A percentile compares a stretch with the other conserved stretches of the same genome.
phyloP scores from a whole-genome alignment of 2,888 invertebrate genomes.

The Synergus laeviventris region DNA sequence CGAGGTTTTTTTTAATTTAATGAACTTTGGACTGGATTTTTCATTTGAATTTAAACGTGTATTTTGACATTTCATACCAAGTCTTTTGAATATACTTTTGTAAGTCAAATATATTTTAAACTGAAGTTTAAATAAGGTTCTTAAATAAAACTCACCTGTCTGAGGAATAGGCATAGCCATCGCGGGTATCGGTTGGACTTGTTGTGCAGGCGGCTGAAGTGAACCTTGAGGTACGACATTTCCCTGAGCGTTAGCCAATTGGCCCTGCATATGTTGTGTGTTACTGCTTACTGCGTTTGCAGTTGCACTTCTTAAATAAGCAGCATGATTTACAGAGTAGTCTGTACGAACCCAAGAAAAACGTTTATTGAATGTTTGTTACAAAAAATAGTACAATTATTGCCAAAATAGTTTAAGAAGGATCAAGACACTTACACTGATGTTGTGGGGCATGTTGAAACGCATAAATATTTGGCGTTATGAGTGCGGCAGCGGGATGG shows the following conservation, averaged over 20 bases:
- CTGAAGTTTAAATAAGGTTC: constrained; percentile 38
- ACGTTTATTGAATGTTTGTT: background rate
- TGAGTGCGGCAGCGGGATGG: constrained; percentile 52
- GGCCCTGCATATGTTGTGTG: constrained; percentile 68
- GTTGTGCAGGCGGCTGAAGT: constrained; percentile 69
- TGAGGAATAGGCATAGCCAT: constrained; percentile 66
- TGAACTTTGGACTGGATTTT: too few species aligned
- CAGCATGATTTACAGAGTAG: constrained; percentile 59
- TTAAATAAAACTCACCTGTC: constrained; percentile 59
- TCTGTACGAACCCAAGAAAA: constrained; percentile 43
- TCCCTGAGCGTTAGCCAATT: constrained; percentile 69
- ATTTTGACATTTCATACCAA: too few species aligned
- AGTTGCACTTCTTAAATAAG: constrained; percentile 65
- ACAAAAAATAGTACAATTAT: background rate
- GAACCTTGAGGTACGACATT: constrained; percentile 69
- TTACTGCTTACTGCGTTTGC: constrained; percentile 68
- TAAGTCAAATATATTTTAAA: background rate
- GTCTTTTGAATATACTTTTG: background rate
- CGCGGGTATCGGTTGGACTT: constrained; percentile 65
- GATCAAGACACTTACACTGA: constrained; percentile 60
- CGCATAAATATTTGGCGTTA: constrained; percentile 62
- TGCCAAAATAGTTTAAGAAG: background rate
- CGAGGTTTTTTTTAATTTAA: too few species aligned
- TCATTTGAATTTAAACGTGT: background rate
- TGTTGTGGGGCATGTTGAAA: constrained; percentile 60